phyloP scores from a whole-genome alignment of 2,888 invertebrate species.

The Hyposoter dolosus region DNA sequence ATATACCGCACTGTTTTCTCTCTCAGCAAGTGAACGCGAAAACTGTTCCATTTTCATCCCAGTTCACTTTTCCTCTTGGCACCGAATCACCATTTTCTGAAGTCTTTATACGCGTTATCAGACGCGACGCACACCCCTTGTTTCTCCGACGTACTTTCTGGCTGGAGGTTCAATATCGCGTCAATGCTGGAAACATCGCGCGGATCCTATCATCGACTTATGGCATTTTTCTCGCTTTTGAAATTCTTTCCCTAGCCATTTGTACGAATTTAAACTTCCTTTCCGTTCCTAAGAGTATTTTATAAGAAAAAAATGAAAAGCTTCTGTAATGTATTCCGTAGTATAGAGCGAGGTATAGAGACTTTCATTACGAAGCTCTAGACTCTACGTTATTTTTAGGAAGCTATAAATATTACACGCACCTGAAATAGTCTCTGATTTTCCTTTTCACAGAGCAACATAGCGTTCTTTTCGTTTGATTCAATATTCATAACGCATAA shows the following conservation, averaged over 20 bases:
- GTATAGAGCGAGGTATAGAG: not conserved
- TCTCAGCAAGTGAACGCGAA: not conserved
- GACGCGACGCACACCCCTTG: not conserved
- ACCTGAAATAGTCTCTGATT: conserved; percentile 1
- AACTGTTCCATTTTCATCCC: conserved; percentile 18
- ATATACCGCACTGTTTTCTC: conserved; percentile 29
- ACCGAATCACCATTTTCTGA: conserved; percentile 21
- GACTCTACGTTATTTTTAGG: conserved; percentile 2
- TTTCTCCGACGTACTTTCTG: not conserved
- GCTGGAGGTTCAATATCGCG: conserved; percentile 31
- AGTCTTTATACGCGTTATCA: not conserved
- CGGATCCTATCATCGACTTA: conserved; percentile 15
- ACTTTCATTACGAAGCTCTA: not conserved
- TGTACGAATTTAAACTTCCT: too few relatives aligned
- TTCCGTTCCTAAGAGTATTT: too few relatives aligned
- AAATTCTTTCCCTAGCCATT: not conserved
- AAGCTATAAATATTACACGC: conserved; percentile 21
- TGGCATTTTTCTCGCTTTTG: not conserved
- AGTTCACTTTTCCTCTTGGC: conserved; percentile 18
- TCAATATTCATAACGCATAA: conserved; percentile 52
- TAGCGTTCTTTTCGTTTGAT: conserved; percentile 3
- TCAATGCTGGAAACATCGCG: not conserved
- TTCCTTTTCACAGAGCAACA: not conserved
- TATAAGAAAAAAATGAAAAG: not conserved
- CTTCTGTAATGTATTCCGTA: not conserved